Percentiles rank a stretch among this genome's conserved stretches.
phyloP scores from a whole-genome alignment of 2,888 invertebrate species.

The Bombyx huttoni region DNA sequence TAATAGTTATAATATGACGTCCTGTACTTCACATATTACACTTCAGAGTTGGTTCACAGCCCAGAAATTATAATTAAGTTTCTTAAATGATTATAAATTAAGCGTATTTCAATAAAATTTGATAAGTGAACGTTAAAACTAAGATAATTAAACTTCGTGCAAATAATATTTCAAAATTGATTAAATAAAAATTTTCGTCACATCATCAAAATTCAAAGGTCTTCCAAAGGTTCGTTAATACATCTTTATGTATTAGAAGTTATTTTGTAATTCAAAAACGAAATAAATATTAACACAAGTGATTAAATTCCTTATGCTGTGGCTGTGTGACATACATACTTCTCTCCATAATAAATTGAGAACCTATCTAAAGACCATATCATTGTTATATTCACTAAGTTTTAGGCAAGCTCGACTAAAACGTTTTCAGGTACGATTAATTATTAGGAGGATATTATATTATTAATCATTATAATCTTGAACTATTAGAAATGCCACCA shows the following conservation, averaged over 20 bases:
- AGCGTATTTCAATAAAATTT: conserved; percentile 7
- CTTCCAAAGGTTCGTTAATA: too few relatives aligned
- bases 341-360: neutral
- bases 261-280: too few relatives aligned
- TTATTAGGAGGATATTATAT: neutral
- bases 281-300: too few relatives aligned
- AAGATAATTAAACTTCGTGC: neutral
- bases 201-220: too few relatives aligned
- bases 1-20: conserved; percentile 15
- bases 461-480: neutral
- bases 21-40: conserved; percentile 11
- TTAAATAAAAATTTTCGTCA: too few relatives aligned
- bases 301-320: neutral
- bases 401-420: conserved; percentile 4
- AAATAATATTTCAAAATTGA: neutral
- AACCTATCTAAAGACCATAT: neutral
- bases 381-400: conserved; percentile 6
- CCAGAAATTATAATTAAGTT: conserved; percentile 18
- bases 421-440: conserved; percentile 1
- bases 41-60: conserved; percentile 32
- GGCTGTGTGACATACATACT: neutral
- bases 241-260: too few relatives aligned
- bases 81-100: conserved; percentile 9
- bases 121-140: conserved; percentile 1
- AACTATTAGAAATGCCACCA: neutral